phyloP scores from a whole-genome alignment of 2,113 vertebrate species.

The Antennarius striatus region DNA sequence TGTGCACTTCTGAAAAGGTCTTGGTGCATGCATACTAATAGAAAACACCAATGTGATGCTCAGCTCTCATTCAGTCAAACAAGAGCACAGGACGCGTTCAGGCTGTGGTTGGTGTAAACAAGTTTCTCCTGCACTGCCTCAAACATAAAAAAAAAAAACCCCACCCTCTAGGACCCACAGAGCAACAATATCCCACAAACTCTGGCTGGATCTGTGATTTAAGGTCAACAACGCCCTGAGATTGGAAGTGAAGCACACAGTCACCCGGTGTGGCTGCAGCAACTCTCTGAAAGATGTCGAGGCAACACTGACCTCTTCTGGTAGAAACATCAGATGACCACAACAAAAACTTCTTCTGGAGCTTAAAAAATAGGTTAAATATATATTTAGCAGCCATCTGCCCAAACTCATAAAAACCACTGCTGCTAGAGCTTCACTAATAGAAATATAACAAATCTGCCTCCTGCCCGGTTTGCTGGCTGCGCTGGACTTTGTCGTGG shows the following conservation, averaged over 20 bases:
- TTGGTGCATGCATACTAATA: slow-evolving; percentile 63
- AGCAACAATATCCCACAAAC: slow-evolving; percentile 21
- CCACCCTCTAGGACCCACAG: slow-evolving; percentile 33
- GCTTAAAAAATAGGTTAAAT: slow-evolving; percentile 17
- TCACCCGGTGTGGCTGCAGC: not conserved
- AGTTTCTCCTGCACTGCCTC: slow-evolving; percentile 4
- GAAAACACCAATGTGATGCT: slow-evolving; percentile 12
- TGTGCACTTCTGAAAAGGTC: slow-evolving; percentile 56
- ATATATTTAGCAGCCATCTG: not conserved
- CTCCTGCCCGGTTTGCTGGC: not conserved
- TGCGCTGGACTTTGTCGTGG: not conserved
- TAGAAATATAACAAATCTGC: too few species aligned
- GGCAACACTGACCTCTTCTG: slow-evolving; percentile 79
- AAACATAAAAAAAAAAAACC: slow-evolving; percentile 32
- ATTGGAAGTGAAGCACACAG: slow-evolving; percentile 34
- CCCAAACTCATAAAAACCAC: not conserved
- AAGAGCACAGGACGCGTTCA: not conserved
- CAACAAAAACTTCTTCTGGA: slow-evolving; percentile 9
- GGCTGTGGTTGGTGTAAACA: slow-evolving; percentile 26
- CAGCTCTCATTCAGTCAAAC: not conserved
- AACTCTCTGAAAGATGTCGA: slow-evolving; percentile 23
- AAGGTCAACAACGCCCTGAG: slow-evolving; percentile 38
- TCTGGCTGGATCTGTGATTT: slow-evolving; percentile 27
- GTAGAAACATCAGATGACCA: slow-evolving; percentile 41
- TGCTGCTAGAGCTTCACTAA: too few species aligned